A percentile compares a stretch with the other conserved stretches of the same genome.
Evolutionary conservation across 2,888 invertebrate species (phyloP).

Genomic region (Megaustenia siamemsis): DNA sequence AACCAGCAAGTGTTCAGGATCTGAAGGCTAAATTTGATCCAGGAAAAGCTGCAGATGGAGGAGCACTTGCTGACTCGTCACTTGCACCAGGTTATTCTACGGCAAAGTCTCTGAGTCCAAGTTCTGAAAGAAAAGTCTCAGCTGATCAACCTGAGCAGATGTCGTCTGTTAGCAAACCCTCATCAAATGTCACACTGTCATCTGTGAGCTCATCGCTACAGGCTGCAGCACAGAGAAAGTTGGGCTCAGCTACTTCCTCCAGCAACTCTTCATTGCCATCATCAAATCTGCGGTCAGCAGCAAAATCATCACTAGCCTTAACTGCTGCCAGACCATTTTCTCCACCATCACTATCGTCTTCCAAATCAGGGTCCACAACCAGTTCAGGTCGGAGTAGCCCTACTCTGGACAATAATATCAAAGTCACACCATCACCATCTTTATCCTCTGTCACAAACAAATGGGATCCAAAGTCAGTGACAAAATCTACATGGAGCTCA

Average conservation of each 20-base stretch:
- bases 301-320: slow-evolving; percentile 43
- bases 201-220: slow-evolving; percentile 45
- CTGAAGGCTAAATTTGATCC: slow-evolving; percentile 65
- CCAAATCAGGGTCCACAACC: slow-evolving; percentile 34
- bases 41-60: slow-evolving; percentile 42
- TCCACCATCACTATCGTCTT: slow-evolving; percentile 41
- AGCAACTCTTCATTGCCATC: slow-evolving; percentile 12
- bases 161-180: slow-evolving; percentile 3
- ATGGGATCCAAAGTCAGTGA: slow-evolving; percentile 41
- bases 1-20: slow-evolving; percentile 64
- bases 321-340: slow-evolving; percentile 52
- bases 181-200: slow-evolving; percentile 40
- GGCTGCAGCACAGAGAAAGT: slow-evolving; percentile 50
- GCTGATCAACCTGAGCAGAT: not conserved
- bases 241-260: not conserved
- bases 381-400: slow-evolving; percentile 44
- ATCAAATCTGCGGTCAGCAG: not conserved
- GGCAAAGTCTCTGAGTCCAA: slow-evolving; percentile 4
- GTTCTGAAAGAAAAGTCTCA: slow-evolving; percentile 15
- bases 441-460: not conserved
- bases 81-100: not conserved
- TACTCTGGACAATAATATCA: slow-evolving; percentile 2
- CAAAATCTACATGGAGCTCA: slow-evolving; percentile 17
- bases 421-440: not conserved
- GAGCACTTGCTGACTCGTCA: not conserved